phyloP scores from a whole-genome alignment of 2,888 invertebrate genomes.

The Lycocerus yunnanus region DNA sequence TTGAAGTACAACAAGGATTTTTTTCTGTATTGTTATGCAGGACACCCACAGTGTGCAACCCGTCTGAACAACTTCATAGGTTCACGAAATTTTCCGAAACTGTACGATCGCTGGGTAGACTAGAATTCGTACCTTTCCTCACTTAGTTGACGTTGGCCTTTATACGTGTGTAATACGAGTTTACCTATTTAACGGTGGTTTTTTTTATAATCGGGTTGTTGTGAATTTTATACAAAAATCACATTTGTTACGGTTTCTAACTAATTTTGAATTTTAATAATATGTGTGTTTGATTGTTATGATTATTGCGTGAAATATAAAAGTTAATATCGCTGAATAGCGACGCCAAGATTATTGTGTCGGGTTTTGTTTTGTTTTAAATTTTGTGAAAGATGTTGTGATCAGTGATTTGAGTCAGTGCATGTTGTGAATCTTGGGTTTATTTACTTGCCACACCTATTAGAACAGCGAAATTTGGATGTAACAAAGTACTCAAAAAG shows the following conservation, averaged over 20 bases:
- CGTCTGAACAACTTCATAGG: slow-evolving; percentile 16
- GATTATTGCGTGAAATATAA: background rate
- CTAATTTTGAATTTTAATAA: background rate
- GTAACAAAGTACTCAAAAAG: slow-evolving; percentile 7
- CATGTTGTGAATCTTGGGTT: background rate
- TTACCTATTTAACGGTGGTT: background rate
- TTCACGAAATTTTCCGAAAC: background rate
- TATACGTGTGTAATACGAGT: background rate
- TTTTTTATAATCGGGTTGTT: background rate
- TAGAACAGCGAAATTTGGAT: slow-evolving; percentile 7
- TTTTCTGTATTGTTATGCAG: slow-evolving; percentile 23
- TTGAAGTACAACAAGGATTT: background rate
- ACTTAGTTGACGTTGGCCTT: slow-evolving; percentile 1
- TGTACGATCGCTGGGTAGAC: background rate
- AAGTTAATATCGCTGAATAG: background rate
- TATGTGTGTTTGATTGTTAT: too few species aligned
- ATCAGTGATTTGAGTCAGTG: slow-evolving; percentile 8
- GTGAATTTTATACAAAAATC: background rate
- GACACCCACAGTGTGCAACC: slow-evolving; percentile 29
- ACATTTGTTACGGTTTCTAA: background rate
- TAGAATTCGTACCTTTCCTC: background rate
- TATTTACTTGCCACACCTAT: background rate
- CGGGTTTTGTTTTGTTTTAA: background rate
- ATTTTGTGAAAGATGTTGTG: slow-evolving; percentile 22
- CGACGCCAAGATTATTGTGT: background rate